phyloP scores from a whole-genome alignment of 2,797 vertebrate species.

The Pogonophryne albipinna region DNA sequence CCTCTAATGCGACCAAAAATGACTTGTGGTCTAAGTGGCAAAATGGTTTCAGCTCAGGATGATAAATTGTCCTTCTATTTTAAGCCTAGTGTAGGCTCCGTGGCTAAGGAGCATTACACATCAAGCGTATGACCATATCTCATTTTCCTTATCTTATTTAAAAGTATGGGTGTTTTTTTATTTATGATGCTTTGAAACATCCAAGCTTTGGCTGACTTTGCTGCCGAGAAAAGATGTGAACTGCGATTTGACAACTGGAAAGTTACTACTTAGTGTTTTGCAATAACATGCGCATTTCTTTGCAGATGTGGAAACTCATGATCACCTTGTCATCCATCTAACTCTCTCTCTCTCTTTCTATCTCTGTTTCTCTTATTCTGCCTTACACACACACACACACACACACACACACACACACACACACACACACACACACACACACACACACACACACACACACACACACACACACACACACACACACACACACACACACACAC shows the following conservation, averaged over 20 bases:
- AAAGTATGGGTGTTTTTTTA: constrained; percentile 12
- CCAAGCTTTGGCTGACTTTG: constrained; percentile 36
- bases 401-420: constrained; percentile 2
- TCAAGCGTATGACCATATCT: constrained; percentile 56
- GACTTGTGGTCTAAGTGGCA: constrained; percentile 67
- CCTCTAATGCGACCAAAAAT: constrained; percentile 77
- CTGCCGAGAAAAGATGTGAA: constrained; percentile 49
- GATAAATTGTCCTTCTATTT: constrained; percentile 72
- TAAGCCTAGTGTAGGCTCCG: constrained; percentile 40
- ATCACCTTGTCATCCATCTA: constrained; percentile 1
- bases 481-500: background rate
- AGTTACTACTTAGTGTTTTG: constrained; percentile 59
- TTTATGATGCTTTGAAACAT: constrained; percentile 29
- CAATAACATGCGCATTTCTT: constrained; percentile 35
- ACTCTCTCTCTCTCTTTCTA: constrained; percentile 8
- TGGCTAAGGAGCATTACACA: constrained; percentile 44
- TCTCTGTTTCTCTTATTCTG: constrained; percentile 7
- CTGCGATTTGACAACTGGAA: constrained; percentile 49
- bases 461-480: background rate
- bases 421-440: constrained; percentile 23
- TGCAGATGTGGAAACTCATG: constrained; percentile 46
- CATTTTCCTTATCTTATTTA: constrained; percentile 39
- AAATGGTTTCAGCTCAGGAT: constrained; percentile 69
- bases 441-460: constrained; percentile 10
- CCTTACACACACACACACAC: background rate